Conservation (phyloP, 2,888 invertebrate genomes). For the Lasioglossum calceatum region DNA sequence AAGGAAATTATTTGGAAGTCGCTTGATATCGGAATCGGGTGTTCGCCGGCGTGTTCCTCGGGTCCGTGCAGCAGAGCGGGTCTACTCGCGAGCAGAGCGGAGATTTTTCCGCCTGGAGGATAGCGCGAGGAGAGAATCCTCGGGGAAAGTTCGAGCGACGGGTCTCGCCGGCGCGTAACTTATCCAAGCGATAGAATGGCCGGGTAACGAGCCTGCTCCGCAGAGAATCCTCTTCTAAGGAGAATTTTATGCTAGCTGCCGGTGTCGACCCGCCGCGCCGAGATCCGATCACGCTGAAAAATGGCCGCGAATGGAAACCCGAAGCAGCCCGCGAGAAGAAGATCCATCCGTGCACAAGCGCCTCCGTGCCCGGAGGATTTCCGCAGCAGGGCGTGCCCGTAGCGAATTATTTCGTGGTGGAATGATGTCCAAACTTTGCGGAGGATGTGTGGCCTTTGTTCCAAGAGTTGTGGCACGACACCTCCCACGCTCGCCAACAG, state of each 20-base stretch:
- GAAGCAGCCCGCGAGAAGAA: not conserved
- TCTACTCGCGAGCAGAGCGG: not conserved
- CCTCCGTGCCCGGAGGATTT: not conserved
- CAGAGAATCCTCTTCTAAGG: slow-evolving; percentile 36
- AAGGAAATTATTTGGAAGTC: slow-evolving; percentile 73
- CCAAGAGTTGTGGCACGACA: not conserved
- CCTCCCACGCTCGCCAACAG: slow-evolving; percentile 11
- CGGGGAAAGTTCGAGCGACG: slow-evolving; percentile 53
- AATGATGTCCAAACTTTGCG: slow-evolving; percentile 9
- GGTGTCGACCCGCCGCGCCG: not conserved
- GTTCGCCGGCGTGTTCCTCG: slow-evolving; percentile 27
- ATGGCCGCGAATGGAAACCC: slow-evolving; percentile 2
- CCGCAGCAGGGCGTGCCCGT: not conserved
- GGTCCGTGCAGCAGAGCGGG: not conserved
- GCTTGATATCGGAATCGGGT: slow-evolving; percentile 65
- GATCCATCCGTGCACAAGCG: slow-evolving; percentile 1
- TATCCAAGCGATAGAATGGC: slow-evolving; percentile 51
- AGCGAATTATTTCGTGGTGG: slow-evolving; percentile 19
- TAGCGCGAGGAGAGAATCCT: slow-evolving; percentile 25
- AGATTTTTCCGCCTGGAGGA: not conserved
- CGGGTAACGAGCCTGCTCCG: slow-evolving; percentile 58
- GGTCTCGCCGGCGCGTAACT: slow-evolving; percentile 58
- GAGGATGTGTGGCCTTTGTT: slow-evolving; percentile 18
- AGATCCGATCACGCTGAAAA: not conserved
- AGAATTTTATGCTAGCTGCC: slow-evolving; percentile 16